These are phyloP conservation scores for Terebella lapidaria DNA, from an alignment of 2,888 invertebrate species.

Conservation along the genomic window DNA sequence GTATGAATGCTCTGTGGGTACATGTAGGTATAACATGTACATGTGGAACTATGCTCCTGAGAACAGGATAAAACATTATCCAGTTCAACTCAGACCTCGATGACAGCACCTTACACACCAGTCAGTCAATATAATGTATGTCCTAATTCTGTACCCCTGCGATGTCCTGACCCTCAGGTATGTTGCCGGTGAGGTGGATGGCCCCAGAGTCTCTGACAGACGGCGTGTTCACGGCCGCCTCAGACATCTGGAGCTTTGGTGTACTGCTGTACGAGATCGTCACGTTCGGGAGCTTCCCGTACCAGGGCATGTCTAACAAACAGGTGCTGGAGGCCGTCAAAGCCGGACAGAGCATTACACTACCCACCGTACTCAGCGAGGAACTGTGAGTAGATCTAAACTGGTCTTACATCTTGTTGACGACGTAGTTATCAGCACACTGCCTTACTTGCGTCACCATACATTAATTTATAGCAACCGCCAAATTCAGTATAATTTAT, in stretches of 20 bases:
- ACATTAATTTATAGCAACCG: too few relatives aligned
- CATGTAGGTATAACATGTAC: too few relatives aligned
- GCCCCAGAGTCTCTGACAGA: constrained; percentile 79
- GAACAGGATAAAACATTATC: too few relatives aligned
- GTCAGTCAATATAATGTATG: too few relatives aligned
- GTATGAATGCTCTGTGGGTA: too few relatives aligned
- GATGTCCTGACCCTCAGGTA: constrained; percentile 59
- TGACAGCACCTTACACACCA: too few relatives aligned
- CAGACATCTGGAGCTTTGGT: constrained; percentile 88
- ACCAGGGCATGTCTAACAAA: constrained; percentile 78
- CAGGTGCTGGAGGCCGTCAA: constrained; percentile 79
- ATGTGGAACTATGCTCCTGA: too few relatives aligned
- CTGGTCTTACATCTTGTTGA: background rate
- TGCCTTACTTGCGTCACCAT: too few relatives aligned
- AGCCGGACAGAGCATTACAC: constrained; percentile 66
- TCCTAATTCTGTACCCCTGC: too few relatives aligned
- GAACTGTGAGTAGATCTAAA: constrained; percentile 9
- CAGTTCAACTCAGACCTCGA: too few relatives aligned
- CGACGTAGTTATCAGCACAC: too few relatives aligned
- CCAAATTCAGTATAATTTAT: too few relatives aligned
- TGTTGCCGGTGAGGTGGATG: constrained; percentile 90
- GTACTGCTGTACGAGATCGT: constrained; percentile 77
- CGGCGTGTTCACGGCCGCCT: constrained; percentile 78
- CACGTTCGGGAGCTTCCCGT: constrained; percentile 86
- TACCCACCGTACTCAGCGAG: constrained; percentile 66